Conservation (phyloP, 1,140 invertebrate species). For the Diuraphis noxia region DNA sequence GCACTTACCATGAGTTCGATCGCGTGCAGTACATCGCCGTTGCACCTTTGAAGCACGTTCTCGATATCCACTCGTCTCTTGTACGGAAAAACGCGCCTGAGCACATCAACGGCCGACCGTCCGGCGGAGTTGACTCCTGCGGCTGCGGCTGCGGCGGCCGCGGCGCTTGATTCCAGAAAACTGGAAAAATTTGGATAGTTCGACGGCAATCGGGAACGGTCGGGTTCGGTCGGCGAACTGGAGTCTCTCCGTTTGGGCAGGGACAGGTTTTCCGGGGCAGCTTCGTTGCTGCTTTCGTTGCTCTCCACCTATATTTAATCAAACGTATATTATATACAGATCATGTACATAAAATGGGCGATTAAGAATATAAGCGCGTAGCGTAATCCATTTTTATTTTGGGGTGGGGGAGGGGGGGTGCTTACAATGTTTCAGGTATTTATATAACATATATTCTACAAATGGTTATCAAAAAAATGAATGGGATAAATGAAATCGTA, state of each 20-base stretch:
- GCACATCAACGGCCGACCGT: slow-evolving; percentile 67
- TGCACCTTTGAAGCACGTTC: slow-evolving; percentile 71
- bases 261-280: slow-evolving; percentile 59
- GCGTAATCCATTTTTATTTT: too few species aligned
- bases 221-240: slow-evolving; percentile 21
- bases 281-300: slow-evolving; percentile 57
- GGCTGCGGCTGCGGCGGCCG: slow-evolving; percentile 45
- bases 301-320: slow-evolving; percentile 57
- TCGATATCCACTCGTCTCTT: slow-evolving; percentile 82
- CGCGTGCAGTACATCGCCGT: slow-evolving; percentile 84
- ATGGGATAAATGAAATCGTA: too few species aligned
- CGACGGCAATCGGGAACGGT: slow-evolving; percentile 18
- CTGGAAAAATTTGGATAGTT: slow-evolving; percentile 38
- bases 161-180: slow-evolving; percentile 53
- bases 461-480: too few species aligned
- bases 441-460: too few species aligned
- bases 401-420: too few species aligned
- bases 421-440: too few species aligned
- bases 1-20: slow-evolving; percentile 81
- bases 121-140: slow-evolving; percentile 34
- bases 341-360: too few species aligned
- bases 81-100: slow-evolving; percentile 81
- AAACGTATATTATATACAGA: neutral
- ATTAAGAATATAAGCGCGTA: too few species aligned
- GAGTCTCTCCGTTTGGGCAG: slow-evolving; percentile 58